A percentile compares a stretch with the other conserved stretches of the same genome.
These are phyloP conservation scores for Drepanosiphum platanoidis DNA, from an alignment of 2,888 invertebrate genomes.

Conservation along the genomic window DNA sequence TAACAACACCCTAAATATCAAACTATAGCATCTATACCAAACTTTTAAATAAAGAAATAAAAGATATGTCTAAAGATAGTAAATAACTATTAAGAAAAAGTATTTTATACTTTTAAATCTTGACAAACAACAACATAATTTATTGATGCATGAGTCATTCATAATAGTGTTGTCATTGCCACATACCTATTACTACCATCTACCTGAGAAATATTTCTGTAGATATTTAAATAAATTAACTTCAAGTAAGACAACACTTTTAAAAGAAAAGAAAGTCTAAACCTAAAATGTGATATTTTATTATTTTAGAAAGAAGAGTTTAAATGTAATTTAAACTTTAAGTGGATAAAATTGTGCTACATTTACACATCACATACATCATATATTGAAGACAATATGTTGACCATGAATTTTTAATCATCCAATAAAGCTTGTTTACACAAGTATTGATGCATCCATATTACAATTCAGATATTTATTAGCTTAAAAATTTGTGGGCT, in stretches of 20 bases:
- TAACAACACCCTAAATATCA: neutral
- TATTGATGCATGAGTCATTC: slow-evolving; percentile 21
- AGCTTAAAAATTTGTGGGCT: neutral
- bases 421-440: neutral
- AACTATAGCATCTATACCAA: neutral
- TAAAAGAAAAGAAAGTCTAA: neutral
- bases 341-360: slow-evolving; percentile 20
- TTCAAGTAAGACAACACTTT: neutral
- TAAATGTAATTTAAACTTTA: neutral
- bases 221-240: neutral
- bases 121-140: neutral
- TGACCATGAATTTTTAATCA: slow-evolving; percentile 22
- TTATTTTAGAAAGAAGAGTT: too few relatives aligned
- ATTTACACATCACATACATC: neutral
- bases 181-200: neutral
- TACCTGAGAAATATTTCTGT: neutral
- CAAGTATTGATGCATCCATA: neutral
- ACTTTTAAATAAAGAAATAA: neutral
- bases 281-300: neutral
- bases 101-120: neutral
- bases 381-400: slow-evolving; percentile 23
- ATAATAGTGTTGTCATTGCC: slow-evolving; percentile 1
- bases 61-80: neutral
- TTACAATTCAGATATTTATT: slow-evolving; percentile 24
- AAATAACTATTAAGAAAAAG: neutral